Evolutionary conservation across 1,140 invertebrate species (phyloP).

Genomic region (Scylla paramamosain): DNA sequence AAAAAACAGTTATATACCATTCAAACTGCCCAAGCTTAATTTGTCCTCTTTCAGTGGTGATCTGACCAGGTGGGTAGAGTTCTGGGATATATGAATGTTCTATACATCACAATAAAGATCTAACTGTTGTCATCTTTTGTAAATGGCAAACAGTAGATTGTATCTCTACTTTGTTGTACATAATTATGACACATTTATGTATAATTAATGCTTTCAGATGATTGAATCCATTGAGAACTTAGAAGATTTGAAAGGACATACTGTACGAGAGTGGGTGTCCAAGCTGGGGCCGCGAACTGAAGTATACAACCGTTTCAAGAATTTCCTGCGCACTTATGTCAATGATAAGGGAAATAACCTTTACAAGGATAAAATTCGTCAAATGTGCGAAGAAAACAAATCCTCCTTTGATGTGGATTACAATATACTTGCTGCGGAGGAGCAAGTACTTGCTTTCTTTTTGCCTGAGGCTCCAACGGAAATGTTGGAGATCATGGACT

Average conservation of each 20-base stretch:
- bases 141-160: no score
- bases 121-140: no score
- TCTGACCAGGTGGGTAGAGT: no score
- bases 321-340: conserved; percentile 94
- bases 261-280: conserved; percentile 92
- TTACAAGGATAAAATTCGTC: conserved; percentile 95
- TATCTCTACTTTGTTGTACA: no score
- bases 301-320: conserved; percentile 98
- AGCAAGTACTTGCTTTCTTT: conserved; percentile 97
- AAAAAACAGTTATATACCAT: no score
- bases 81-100: no score
- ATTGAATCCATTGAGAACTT: conserved; percentile 99
- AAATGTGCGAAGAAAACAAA: conserved; percentile 93
- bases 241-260: conserved; percentile 87
- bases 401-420: conserved; percentile 97
- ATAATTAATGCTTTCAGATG: conserved; percentile 82
- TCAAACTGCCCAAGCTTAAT: no score
- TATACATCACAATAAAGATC: no score
- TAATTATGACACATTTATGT: no score
- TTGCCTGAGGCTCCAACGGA: conserved; percentile 97
- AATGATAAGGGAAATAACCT: conserved; percentile 93
- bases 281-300: conserved; percentile 97
- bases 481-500: conserved; percentile 97
- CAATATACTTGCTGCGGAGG: conserved; percentile 91
- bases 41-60: no score